Percentiles rank a stretch among this genome's conserved stretches.
phyloP scores from a whole-genome alignment of 2,113 vertebrate species.

The Calypte anna region DNA sequence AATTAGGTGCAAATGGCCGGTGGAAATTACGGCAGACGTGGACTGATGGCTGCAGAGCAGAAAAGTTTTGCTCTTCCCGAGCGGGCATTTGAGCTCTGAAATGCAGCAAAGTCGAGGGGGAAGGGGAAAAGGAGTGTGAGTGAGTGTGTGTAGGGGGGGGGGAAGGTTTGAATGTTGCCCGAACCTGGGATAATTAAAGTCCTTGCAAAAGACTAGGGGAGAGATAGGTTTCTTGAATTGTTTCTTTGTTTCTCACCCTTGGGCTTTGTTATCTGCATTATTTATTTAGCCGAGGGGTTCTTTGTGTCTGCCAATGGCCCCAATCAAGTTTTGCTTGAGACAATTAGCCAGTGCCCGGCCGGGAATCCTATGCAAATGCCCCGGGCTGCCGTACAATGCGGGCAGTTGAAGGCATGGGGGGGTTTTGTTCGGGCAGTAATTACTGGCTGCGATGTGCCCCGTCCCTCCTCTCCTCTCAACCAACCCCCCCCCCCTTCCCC shows the following conservation, averaged over 20 bases:
- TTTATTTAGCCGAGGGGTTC: conserved; percentile 94
- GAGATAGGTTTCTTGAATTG: conserved; percentile 86
- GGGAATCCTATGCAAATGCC: conserved; percentile 90
- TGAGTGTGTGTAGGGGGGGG: conserved; percentile 24
- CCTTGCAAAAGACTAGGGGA: conserved; percentile 69
- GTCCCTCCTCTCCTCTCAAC: neutral
- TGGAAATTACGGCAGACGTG: conserved; percentile 77
- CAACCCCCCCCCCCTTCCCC: neutral
- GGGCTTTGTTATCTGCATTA: conserved; percentile 94
- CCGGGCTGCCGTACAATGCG: conserved; percentile 78
- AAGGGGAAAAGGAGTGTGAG: neutral
- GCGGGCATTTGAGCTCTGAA: conserved; percentile 83
- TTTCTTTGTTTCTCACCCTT: conserved; percentile 87
- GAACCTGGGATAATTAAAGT: conserved; percentile 84
- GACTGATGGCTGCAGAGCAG: conserved; percentile 50
- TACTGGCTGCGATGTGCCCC: conserved; percentile 68
- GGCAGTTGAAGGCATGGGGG: conserved; percentile 81
- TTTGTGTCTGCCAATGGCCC: conserved; percentile 97
- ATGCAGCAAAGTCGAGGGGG: conserved; percentile 70
- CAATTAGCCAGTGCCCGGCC: conserved; percentile 88
- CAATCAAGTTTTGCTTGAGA: conserved; percentile 93
- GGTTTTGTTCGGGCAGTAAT: conserved; percentile 79
- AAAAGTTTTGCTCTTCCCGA: conserved; percentile 74
- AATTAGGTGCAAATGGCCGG: conserved; percentile 83
- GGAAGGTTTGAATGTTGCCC: conserved; percentile 76